Conservation (phyloP, 2,888 invertebrate genomes). For the Ormyrus pomaceus region DNA sequence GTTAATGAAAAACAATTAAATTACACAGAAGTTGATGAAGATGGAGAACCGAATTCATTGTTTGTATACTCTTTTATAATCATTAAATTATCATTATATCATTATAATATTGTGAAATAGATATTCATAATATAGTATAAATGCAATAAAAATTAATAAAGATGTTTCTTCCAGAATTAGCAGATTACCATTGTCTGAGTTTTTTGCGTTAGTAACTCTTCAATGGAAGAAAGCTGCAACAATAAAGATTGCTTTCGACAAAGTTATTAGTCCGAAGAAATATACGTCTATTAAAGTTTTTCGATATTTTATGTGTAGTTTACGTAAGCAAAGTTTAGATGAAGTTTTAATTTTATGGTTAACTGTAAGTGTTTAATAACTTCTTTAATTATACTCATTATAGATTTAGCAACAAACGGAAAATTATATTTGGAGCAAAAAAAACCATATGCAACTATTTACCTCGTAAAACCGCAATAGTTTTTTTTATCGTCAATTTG, state of each 20-base stretch:
- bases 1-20: no score
- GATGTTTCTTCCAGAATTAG: background rate
- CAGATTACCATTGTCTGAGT: background rate
- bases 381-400: background rate
- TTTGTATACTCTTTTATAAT: no score
- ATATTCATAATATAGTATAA: background rate
- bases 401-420: conserved; percentile 16
- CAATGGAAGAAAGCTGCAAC: background rate
- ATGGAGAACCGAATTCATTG: no score
- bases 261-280: conserved; percentile 6
- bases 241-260: conserved; percentile 13
- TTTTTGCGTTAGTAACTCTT: conserved; percentile 16
- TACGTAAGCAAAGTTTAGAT: conserved; percentile 9
- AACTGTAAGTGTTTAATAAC: no score
- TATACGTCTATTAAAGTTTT: background rate
- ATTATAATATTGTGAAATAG: no score
- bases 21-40: no score
- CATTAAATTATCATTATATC: no score
- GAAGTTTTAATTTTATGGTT: background rate
- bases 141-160: background rate
- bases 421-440: conserved; percentile 28
- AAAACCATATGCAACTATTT: conserved; percentile 14
- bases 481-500: background rate
- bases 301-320: conserved; percentile 18
- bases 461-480: conserved; percentile 12